A percentile compares a stretch with the other conserved stretches of the same genome.
These are phyloP conservation scores for Polylopha cassiicola DNA, from an alignment of 2,888 invertebrate species.

Conservation along the genomic window DNA sequence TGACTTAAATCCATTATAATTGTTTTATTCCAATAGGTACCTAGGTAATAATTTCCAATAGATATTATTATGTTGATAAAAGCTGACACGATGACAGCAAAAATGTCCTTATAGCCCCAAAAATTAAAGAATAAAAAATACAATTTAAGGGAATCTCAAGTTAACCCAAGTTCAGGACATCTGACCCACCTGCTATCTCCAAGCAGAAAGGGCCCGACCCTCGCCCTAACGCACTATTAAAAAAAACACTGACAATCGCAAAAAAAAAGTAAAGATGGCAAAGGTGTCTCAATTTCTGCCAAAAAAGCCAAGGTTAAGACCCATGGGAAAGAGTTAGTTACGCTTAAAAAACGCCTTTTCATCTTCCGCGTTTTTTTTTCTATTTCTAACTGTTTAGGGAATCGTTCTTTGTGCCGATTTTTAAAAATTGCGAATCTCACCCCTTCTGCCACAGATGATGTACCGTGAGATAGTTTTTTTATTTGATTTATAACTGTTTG, in stretches of 20 bases:
- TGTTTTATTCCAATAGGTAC: too few relatives aligned
- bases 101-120: too few relatives aligned
- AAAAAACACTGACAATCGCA: slow-evolving; percentile 49
- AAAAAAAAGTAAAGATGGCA: slow-evolving; percentile 72
- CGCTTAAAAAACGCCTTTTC: slow-evolving; percentile 51
- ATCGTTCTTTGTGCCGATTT: slow-evolving; percentile 54
- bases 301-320: slow-evolving; percentile 73
- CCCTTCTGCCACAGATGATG: slow-evolving; percentile 69
- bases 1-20: too few relatives aligned
- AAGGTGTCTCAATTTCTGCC: slow-evolving; percentile 73
- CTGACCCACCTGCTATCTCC: slow-evolving; percentile 72
- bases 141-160: slow-evolving; percentile 25
- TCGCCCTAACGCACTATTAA: slow-evolving; percentile 48
- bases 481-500: slow-evolving; percentile 75
- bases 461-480: slow-evolving; percentile 71
- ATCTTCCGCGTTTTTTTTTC: slow-evolving; percentile 64
- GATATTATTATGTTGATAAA: too few relatives aligned
- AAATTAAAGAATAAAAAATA: slow-evolving; percentile 19
- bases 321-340: slow-evolving; percentile 76
- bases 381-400: slow-evolving; percentile 63
- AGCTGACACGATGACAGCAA: too few relatives aligned
- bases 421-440: slow-evolving; percentile 55
- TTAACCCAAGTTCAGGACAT: slow-evolving; percentile 39
- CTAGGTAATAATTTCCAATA: too few relatives aligned
- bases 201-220: slow-evolving; percentile 61